Evolutionary conservation across 2,888 invertebrate species (phyloP).

Genomic region (Melanophora roralis): DNA sequence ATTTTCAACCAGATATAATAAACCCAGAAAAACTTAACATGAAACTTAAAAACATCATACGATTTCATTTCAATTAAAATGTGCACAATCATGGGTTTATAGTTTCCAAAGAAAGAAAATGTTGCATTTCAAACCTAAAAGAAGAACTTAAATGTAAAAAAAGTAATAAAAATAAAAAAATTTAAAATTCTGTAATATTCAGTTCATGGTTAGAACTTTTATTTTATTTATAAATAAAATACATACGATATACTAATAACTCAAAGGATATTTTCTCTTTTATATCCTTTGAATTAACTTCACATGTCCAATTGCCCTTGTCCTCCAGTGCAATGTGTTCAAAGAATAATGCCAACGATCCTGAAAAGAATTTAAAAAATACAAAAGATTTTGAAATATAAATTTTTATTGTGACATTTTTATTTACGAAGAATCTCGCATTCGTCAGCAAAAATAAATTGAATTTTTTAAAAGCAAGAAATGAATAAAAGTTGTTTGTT

Average conservation of each 20-base stretch:
- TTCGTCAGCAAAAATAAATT: neutral
- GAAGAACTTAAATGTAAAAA: neutral
- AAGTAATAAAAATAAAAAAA: constrained; percentile 6
- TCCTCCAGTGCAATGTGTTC: constrained; percentile 77
- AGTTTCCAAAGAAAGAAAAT: constrained; percentile 4
- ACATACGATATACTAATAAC: constrained; percentile 77
- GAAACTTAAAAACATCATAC: constrained; percentile 2
- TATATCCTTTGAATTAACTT: constrained; percentile 67
- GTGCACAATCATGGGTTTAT: no score
- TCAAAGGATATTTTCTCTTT: constrained; percentile 74
- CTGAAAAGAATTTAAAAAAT: constrained; percentile 62
- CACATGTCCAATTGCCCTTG: constrained; percentile 78
- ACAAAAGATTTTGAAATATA: constrained; percentile 14
- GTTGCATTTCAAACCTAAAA: neutral
- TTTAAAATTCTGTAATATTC: neutral
- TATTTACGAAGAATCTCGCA: neutral
- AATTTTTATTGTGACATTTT: constrained; percentile 7
- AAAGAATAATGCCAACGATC: constrained; percentile 77
- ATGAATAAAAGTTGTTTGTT: no score
- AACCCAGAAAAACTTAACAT: constrained; percentile 7
- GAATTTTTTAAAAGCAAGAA: no score
- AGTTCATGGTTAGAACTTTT: neutral
- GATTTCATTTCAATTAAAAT: neutral
- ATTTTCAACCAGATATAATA: constrained; percentile 33
- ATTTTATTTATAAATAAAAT: neutral